These are phyloP conservation scores for Epizoanthus fatuus DNA, from an alignment of 92 coral and sea anemone genomes.

Conservation along the genomic window DNA sequence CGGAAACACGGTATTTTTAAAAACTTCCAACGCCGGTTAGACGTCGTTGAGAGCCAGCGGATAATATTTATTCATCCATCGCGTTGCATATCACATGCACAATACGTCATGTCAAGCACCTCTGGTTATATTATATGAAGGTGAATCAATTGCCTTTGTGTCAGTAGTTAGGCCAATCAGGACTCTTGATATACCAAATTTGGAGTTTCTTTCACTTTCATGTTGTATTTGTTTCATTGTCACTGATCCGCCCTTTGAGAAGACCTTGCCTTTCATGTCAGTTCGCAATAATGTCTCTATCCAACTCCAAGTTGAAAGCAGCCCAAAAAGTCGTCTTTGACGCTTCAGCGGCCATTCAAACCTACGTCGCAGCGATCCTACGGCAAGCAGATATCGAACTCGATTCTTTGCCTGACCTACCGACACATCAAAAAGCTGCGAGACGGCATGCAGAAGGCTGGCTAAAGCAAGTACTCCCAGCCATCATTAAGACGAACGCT, in stretches of 20 bases:
- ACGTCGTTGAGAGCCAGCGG: no score
- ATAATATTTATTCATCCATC: no score
- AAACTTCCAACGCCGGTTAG: no score
- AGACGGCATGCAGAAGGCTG: constrained; percentile 49
- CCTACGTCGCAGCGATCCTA: constrained; percentile 48
- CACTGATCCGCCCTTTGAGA: background rate
- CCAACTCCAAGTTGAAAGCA: constrained; percentile 19
- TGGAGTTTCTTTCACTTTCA: no score
- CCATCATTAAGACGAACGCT: constrained; percentile 42
- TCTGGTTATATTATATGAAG: no score
- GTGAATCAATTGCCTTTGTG: no score
- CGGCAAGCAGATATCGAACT: constrained; percentile 53
- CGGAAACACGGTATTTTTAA: no score
- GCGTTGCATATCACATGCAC: no score
- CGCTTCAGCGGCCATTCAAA: constrained; percentile 55
- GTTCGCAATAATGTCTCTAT: constrained; percentile 8
- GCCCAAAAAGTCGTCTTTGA: constrained; percentile 15
- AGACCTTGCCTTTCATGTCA: background rate
- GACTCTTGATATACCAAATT: no score
- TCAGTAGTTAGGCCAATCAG: no score
- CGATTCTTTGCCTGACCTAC: constrained; percentile 40
- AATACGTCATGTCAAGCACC: no score
- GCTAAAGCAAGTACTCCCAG: constrained; percentile 41
- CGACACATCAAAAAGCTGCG: constrained; percentile 40
- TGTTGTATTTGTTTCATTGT: background rate